phyloP scores from a whole-genome alignment of 2,797 vertebrate genomes.

The Helostoma temminkii region DNA sequence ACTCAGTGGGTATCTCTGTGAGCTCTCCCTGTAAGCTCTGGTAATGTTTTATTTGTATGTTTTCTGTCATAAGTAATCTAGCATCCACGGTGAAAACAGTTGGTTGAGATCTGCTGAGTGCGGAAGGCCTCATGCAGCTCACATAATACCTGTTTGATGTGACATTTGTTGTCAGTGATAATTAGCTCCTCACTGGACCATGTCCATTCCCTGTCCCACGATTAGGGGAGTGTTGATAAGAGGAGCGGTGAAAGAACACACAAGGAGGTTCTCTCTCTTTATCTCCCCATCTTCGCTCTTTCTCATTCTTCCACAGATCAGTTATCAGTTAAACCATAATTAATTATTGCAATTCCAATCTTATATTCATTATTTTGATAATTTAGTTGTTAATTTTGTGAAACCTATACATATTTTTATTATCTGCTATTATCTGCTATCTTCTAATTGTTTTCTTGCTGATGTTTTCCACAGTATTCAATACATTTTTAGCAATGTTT shows the following conservation, averaged over 20 bases:
- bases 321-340: constrained; percentile 27
- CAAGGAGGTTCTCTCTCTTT: constrained; percentile 29
- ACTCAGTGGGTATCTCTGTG: constrained; percentile 70
- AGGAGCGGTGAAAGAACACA: constrained; percentile 43
- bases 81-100: constrained; percentile 60
- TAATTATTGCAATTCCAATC: constrained; percentile 24
- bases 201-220: constrained; percentile 45
- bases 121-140: constrained; percentile 43
- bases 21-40: constrained; percentile 72
- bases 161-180: constrained; percentile 72
- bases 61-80: constrained; percentile 80
- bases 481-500: not conserved
- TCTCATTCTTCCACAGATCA: constrained; percentile 7
- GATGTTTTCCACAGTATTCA: not conserved
- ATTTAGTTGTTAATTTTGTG: not conserved
- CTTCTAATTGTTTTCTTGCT: not conserved
- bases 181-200: constrained; percentile 73
- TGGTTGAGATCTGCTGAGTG: constrained; percentile 36
- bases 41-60: constrained; percentile 83
- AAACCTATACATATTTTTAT: too few relatives aligned
- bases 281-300: constrained; percentile 21
- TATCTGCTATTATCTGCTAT: too few relatives aligned
- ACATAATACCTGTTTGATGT: constrained; percentile 73
- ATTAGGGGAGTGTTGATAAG: constrained; percentile 51
- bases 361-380: not conserved